Evolutionary conservation across 2,113 vertebrate species (phyloP), one percentile per base, ranked within the genome.

Genomic region (Melanerpes formicivorus): DNA sequence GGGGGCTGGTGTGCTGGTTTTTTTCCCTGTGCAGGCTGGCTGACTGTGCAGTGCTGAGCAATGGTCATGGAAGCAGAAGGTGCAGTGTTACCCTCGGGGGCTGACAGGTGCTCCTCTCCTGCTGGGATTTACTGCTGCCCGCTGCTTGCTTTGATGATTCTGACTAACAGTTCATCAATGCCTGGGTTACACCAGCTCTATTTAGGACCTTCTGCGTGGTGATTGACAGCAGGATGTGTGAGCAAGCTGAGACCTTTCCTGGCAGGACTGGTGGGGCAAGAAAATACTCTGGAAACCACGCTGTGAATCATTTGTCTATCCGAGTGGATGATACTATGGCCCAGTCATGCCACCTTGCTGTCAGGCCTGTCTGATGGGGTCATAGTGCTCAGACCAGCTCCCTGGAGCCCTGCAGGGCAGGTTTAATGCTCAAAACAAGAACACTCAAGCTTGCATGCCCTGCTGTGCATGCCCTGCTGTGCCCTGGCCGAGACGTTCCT

Each of bases 141-240:
- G 64, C 74, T 87, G 21, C 87, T 95, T 93, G 92, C 90, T 96
- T 93, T 95, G 94, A 79, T 81, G 67, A 44, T 10, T 42, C 83
- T 97, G 96, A 97, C 95, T 96, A 97, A 97, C 26, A 77, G 81
- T 59, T 93, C 90, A 89, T 82, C 95, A 84, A 93, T 87, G 94
- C 76, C 75, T 32, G 69, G 50, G 60, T 80, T 78, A 50, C 58
- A 84, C 29, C 0, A 3, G 76, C 82, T 90, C 85, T 84, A 86
- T 94, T 95, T 87, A 94, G 72, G 66, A 78, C 80, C 84, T 93
- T 74, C 80, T 90, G 67, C 87, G 69, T 40, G 66, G 83, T 97
- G 96, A 97, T 95, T 96, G 97, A 97, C 96, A 94, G 96, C 52
- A 93, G 84, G 97, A 96, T 96, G 94, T 97, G 84, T 58, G 92